These are phyloP conservation scores for Xiphias gladius DNA, from an alignment of 2,113 vertebrate genomes.

Conservation along the genomic window DNA sequence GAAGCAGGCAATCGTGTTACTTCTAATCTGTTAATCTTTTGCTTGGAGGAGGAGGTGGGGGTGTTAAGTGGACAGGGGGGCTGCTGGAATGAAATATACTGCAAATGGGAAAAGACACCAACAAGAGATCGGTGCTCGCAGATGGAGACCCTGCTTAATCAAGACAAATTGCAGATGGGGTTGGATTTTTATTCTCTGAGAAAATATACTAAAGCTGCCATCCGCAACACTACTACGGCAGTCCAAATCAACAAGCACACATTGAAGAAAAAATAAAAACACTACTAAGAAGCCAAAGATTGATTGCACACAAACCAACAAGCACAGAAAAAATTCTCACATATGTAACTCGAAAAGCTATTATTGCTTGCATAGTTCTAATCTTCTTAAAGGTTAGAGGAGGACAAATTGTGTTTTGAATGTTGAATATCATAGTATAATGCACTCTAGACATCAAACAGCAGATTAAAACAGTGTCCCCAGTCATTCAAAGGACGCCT, in stretches of 20 bases:
- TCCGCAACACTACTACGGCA: constrained; percentile 38
- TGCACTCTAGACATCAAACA: constrained; percentile 43
- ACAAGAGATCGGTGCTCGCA: constrained; percentile 73
- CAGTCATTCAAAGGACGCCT: constrained; percentile 41
- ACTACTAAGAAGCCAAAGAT: constrained; percentile 25
- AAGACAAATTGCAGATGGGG: constrained; percentile 77
- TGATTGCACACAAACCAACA: constrained; percentile 33
- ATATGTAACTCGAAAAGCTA: constrained; percentile 48
- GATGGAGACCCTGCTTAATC: constrained; percentile 77
- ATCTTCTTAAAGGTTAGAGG: constrained; percentile 66
- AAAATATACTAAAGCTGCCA: constrained; percentile 64
- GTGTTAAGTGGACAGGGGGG: constrained; percentile 65
- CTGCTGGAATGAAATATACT: constrained; percentile 67
- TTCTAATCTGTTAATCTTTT: constrained; percentile 76
- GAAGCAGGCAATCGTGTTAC: constrained; percentile 70
- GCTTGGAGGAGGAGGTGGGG: constrained; percentile 56
- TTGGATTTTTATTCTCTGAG: constrained; percentile 62
- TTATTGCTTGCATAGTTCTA: constrained; percentile 60
- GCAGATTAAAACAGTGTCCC: constrained; percentile 58
- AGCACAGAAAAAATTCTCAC: neutral
- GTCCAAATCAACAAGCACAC: constrained; percentile 38
- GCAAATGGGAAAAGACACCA: constrained; percentile 78
- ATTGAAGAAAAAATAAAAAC: constrained; percentile 20
- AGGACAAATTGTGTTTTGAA: constrained; percentile 58
- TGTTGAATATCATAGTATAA: constrained; percentile 38